Percentiles rank a stretch among this genome's conserved stretches.
phyloP scores from a whole-genome alignment of 2,888 invertebrate species.

The Hyles lineata region DNA sequence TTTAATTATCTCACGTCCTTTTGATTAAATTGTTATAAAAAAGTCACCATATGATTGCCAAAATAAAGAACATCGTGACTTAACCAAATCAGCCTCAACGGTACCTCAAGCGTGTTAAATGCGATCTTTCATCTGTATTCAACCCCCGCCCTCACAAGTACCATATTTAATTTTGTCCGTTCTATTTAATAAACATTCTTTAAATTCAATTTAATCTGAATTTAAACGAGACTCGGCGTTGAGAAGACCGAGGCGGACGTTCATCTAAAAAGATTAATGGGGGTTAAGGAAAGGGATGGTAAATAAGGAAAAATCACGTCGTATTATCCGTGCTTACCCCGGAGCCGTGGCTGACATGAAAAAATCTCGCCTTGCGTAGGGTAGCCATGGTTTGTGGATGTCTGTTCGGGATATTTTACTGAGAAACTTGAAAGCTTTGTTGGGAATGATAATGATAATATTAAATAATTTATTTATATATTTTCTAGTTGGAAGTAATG shows the following conservation, averaged over 20 bases:
- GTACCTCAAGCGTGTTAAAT: background rate
- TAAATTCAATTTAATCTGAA: constrained; percentile 5
- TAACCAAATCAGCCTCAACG: too few species aligned
- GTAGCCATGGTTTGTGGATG: background rate
- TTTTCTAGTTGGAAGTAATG: too few species aligned
- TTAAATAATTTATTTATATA: too few species aligned
- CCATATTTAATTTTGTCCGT: constrained; percentile 18
- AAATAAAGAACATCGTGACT: too few species aligned
- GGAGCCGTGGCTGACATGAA: constrained; percentile 24
- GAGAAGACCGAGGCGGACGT: constrained; percentile 18
- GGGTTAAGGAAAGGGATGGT: constrained; percentile 26
- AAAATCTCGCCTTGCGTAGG: constrained; percentile 12
- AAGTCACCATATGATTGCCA: too few species aligned
- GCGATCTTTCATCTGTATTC: background rate
- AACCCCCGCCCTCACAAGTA: constrained; percentile 8
- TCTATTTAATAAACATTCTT: constrained; percentile 24
- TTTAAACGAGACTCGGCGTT: background rate
- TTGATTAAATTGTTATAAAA: too few species aligned
- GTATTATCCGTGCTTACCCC: constrained; percentile 26
- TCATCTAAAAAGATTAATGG: constrained; percentile 26
- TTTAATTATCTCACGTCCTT: too few species aligned
- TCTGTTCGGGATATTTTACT: background rate
- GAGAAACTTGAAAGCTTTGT: background rate
- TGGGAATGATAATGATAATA: too few species aligned
- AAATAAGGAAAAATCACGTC: constrained; percentile 27